Base-by-base conservation (phyloP, 2,888 invertebrate genomes). In the Apoda limacodes region DNA sequence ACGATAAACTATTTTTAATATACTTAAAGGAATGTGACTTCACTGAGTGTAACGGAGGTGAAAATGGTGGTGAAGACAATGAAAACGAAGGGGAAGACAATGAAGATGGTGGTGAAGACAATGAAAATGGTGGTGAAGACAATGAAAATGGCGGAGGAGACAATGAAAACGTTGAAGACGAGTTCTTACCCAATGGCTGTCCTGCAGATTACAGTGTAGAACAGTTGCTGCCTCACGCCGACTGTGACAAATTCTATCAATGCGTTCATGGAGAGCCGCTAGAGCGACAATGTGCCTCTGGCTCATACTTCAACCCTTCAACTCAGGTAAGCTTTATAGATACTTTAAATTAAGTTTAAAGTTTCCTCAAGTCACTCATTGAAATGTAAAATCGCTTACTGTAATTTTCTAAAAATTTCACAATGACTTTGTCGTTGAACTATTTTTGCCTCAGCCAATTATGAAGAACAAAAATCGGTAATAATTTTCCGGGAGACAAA, bases 181-280 rank as follows among this genome's bases (percentile, higher is more conserved):
- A 17, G 3, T 13, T 28, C 9, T 33, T 51, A 3, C 42, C 46
- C 0, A 58, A 56, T 27, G 55, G 54, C 1, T 59, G 60, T 19
- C 59, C 60, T 1, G 40, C 47, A 13, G 43, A 53, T 32, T 49
- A 43, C 25, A 13, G 40, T 5, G 30, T 52, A 3, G 50, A 60
- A 12, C 34, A 39, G 3, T 39, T 59, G 0, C 25, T 62, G 3
- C 60, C 61, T 0, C 60, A 63, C 25, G 50, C 52, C 29, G 38
- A 57, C 6, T 63, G 63, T 32, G 32, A 33, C 13, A 48, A 45
- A 13, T 61, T 54, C 48, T 62, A 62, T 35, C 46, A 52, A 10
- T 63, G 63, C 28, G 45, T 48, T 1, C 34, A 39, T n/a, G 62
- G 61, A 3, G 37, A 55, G 9, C 44, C 40, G 13, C 46, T 51